Evolutionary conservation across 2,888 invertebrate species (phyloP), one percentile per base, ranked within the genome.

Genomic region (Heliconius erato): DNA sequence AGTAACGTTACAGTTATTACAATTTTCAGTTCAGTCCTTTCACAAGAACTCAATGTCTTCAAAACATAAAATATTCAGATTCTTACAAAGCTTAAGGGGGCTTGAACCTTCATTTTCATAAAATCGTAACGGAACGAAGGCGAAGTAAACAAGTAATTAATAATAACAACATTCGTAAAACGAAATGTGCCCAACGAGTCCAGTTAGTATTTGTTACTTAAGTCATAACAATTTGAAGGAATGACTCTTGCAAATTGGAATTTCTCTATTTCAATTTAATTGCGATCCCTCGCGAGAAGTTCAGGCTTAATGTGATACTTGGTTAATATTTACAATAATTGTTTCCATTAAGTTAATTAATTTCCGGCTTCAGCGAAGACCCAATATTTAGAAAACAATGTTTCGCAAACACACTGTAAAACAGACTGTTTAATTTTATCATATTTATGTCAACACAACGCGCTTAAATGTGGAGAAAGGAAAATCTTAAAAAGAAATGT

Each of bases 101-200:
- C 76, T 69, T 77, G 74, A 19, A 68, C 54, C 49, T 68, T 81
- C 40, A 76, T 81, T 81, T 69, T 81, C 63, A 81, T 76, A 69
- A 71, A 81, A 81, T 77, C 76, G 49, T 76, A 63, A 65, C 63
- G 26, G 81, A 79, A 79, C 7, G 44, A 78, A 78, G n/a, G 44
- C 63, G 26, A 59, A 81, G 72, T 49, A 54, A 40, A 81, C 79
- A 84, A 76, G 80, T 80, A 84, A 84, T 84, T 84, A 84, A 80
- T 82, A 84, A 80, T 84, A 84, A 84, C 69, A 80, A 54, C 79
- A 84, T 79, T 79, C 84, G 80, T 83, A 84, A 84, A 84, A 84
- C 80, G 82, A 76, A 84, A 84, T 84, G 82, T 81, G 54, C 44
- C 65, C 72, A 65, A 69, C 83, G 79, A 71, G 68, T 67, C 82